phyloP scores from a whole-genome alignment of 2,113 vertebrate species.

The Candoia aspera region DNA sequence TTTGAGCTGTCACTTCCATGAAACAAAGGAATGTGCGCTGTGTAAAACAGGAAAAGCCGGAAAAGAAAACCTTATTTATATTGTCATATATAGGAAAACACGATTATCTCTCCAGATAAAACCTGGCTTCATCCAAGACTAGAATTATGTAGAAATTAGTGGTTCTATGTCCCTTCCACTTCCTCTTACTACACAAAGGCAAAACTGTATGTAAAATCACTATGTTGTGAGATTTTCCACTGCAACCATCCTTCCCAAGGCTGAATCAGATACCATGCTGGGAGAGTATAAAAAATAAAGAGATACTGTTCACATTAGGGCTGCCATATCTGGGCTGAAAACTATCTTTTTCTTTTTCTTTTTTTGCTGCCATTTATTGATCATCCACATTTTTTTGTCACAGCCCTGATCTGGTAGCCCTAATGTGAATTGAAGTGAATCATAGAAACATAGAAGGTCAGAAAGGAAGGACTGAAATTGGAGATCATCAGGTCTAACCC shows the following conservation, averaged over 20 bases:
- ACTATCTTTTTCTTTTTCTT: too few species aligned
- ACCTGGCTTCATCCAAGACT: neutral
- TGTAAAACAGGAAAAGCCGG: conserved; percentile 1
- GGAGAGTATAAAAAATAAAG: neutral
- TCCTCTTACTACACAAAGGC: neutral
- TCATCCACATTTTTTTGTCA: neutral
- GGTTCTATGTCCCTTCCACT: neutral
- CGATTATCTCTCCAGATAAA: neutral
- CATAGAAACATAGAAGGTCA: neutral
- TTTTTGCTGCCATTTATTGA: neutral
- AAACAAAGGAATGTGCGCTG: too few species aligned
- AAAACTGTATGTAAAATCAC: neutral
- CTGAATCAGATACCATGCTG: neutral
- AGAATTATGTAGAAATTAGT: neutral
- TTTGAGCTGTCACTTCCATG: neutral
- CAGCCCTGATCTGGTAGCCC: neutral
- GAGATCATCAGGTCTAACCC: neutral
- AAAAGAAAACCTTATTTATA: neutral
- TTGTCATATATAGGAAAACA: neutral
- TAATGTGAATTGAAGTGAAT: neutral
- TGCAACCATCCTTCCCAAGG: neutral
- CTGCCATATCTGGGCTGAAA: neutral
- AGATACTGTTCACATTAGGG: neutral
- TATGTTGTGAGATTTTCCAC: neutral
- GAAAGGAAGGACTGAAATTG: neutral